These are phyloP conservation scores for Meiosimyza decipiens DNA, from an alignment of 2,888 invertebrate genomes.

Conservation along the genomic window DNA sequence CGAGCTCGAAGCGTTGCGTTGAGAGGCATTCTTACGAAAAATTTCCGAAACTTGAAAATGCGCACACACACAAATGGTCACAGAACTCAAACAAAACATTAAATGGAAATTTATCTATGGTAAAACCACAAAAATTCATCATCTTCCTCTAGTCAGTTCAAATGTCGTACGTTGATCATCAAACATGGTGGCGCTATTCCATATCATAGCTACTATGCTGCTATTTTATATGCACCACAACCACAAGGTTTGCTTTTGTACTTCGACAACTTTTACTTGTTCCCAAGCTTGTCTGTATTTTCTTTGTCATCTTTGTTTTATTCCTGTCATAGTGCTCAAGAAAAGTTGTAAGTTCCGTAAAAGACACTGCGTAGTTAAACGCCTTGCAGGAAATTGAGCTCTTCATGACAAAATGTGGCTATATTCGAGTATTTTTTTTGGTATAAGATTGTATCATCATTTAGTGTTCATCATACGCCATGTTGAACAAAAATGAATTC, in stretches of 20 bases:
- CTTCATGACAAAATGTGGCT: background rate
- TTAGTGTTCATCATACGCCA: too few species aligned
- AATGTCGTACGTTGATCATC: too few species aligned
- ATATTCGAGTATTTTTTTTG: background rate
- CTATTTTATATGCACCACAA: background rate
- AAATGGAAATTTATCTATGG: slow-evolving; percentile 1
- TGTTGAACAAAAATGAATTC: too few species aligned
- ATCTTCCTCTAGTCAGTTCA: background rate
- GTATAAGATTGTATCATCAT: background rate
- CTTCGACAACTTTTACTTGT: background rate
- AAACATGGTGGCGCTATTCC: background rate
- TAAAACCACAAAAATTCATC: slow-evolving; percentile 3
- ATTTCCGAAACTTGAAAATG: too few species aligned
- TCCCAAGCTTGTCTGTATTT: background rate
- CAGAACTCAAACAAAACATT: slow-evolving; percentile 23
- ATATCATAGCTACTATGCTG: background rate
- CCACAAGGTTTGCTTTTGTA: background rate
- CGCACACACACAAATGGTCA: slow-evolving; percentile 1
- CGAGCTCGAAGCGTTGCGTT: too few species aligned
- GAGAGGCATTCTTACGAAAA: too few species aligned
- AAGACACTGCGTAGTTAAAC: background rate
- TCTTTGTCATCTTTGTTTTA: slow-evolving; percentile 1
- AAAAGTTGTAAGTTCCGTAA: background rate
- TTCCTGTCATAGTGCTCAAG: background rate
- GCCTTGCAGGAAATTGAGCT: background rate